A percentile compares a stretch with the other conserved stretches of the same genome.
These are phyloP conservation scores for Rhinatrema bivittatum DNA, from an alignment of 2,797 vertebrate genomes.

Conservation along the genomic window DNA sequence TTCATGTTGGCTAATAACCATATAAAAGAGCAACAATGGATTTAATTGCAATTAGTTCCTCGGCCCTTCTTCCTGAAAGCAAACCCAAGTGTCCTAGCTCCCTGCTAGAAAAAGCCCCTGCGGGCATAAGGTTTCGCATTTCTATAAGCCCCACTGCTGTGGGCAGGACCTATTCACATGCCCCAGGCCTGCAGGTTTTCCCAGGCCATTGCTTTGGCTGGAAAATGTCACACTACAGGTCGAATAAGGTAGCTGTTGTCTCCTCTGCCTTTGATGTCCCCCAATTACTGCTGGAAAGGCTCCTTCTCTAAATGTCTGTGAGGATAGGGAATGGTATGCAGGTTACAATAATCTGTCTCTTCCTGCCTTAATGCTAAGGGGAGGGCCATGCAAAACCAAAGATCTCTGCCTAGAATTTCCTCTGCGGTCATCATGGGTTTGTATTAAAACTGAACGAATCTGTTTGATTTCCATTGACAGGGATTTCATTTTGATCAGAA, in stretches of 20 bases:
- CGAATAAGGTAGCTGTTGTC: neutral
- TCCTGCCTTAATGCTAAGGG: no score
- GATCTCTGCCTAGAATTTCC: no score
- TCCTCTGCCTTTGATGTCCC: constrained; percentile 39
- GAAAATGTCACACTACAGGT: constrained; percentile 18
- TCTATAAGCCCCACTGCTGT: constrained; percentile 36
- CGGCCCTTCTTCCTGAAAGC: neutral
- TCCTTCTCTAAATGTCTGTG: neutral
- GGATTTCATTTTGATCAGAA: no score
- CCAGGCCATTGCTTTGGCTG: constrained; percentile 7
- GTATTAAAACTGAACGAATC: no score
- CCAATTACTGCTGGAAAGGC: neutral
- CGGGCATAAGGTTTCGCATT: constrained; percentile 43
- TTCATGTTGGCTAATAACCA: constrained; percentile 65
- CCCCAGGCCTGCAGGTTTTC: constrained; percentile 29
- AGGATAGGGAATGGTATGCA: neutral
- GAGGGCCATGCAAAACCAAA: no score
- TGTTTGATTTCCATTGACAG: no score
- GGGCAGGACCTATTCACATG: constrained; percentile 12
- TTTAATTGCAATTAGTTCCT: constrained; percentile 58
- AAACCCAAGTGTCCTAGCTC: neutral
- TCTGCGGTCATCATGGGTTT: no score
- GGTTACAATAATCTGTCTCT: neutral
- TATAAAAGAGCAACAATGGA: constrained; percentile 67
- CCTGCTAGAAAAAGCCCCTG: constrained; percentile 27